Evolutionary conservation across 2,113 vertebrate genomes (phyloP), one percentile per base, ranked within the genome.

Genomic region (Centropristis striata): DNA sequence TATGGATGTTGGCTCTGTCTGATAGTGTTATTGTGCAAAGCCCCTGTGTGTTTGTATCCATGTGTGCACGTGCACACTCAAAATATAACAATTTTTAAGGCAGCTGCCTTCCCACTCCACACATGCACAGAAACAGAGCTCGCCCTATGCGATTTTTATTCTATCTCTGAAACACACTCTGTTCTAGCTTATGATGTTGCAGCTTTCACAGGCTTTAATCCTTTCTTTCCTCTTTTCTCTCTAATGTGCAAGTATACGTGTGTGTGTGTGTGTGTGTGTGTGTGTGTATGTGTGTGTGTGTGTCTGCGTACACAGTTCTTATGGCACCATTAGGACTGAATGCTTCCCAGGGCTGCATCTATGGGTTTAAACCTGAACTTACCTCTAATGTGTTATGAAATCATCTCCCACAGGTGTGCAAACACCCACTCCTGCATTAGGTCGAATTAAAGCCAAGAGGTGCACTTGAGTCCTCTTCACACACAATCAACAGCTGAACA

Each of bases 11-110:
- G 84, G 81, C 66, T 86, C 72, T 55, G 79, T 72, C 66, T 84
- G 83, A 81, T 75, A 78, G 77, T 50, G 82, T 76, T 75, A 65
- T 83, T 85, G 84, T 85, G 59, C 78, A 82, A 84, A 87, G 64
- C 71, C 51, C 60, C 42, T 55, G 75, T 79, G 73, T 83, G 55
- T 69, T n/a, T 50, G 80, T 75, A 16, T 49, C 53, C 73, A 46
- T 76, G 71, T 81, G 66, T 69, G 67, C 60, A 75, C 74, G 37
- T 81, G 78, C 65, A 63, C 18, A 36, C 44, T 50, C 23, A 54
- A 47, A 83, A 66, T 50, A 46, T 9, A 54, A 63, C 49, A 47
- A 3, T 54, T 61, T n/a, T 46, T 28, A 50, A 74, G 42, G 75
- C 66, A 44, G 78, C 51, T 46, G 18, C 25, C 65, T 16, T 46